Conservation (phyloP, 2,888 invertebrate species). For the Andrena bucephala region DNA sequence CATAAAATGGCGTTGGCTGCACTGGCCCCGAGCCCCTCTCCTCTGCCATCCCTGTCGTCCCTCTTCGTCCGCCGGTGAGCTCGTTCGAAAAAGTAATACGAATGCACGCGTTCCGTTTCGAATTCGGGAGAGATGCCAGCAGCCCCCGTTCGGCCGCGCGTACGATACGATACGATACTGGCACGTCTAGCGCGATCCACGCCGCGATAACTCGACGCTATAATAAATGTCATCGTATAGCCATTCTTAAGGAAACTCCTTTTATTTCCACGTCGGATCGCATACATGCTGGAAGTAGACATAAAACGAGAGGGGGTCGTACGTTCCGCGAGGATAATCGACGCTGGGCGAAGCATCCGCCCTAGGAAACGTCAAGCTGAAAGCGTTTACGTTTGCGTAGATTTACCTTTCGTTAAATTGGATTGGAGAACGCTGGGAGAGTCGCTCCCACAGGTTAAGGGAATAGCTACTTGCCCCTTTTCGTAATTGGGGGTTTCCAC, state of each 20-base stretch:
- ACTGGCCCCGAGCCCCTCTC: slow-evolving; percentile 48
- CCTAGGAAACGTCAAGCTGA: background rate
- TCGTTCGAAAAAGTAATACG: slow-evolving; percentile 77
- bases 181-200: slow-evolving; percentile 53
- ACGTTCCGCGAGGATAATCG: slow-evolving; percentile 12
- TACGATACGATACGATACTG: slow-evolving; percentile 48
- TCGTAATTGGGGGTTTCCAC: background rate
- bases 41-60: slow-evolving; percentile 16
- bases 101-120: slow-evolving; percentile 58
- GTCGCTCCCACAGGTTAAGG: background rate
- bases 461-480: no score
- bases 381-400: background rate
- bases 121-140: slow-evolving; percentile 68
- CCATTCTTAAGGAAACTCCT: slow-evolving; percentile 29
- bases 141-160: slow-evolving; percentile 48
- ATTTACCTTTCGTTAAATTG: slow-evolving; percentile 35
- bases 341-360: background rate
- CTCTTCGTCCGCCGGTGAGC: slow-evolving; percentile 45
- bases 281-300: background rate
- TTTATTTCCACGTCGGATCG: slow-evolving; percentile 30
- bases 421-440: slow-evolving; percentile 9
- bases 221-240: slow-evolving; percentile 57
- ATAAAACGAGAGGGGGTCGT: slow-evolving; percentile 14
- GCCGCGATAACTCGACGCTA: slow-evolving; percentile 54
- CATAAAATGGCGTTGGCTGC: slow-evolving; percentile 77